Base-by-base conservation (phyloP, 2,113 vertebrate species). In the Pyrgilauda ruficollis region DNA sequence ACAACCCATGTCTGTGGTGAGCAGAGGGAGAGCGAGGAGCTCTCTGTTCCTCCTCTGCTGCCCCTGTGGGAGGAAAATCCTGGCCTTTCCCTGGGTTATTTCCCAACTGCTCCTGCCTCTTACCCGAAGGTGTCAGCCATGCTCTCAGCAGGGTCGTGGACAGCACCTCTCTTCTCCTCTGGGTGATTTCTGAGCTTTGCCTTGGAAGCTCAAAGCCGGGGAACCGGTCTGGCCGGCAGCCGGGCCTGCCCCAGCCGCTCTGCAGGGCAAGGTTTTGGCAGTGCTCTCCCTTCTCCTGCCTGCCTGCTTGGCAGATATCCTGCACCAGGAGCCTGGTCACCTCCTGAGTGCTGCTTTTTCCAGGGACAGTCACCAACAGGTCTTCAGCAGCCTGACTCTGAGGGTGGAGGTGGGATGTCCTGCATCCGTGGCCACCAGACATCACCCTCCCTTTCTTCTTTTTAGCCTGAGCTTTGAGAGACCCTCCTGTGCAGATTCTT, bases 181-280 rank as follows among this genome's bases (percentile, higher is more conserved):
- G 26, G 46, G n/a, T 33, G 72, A 53, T 26, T 91, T 35, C 66
- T 6, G n/a, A 85, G 94, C 41, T 72, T 62, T 2, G 6, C 37
- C 90, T 85, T 82, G 77, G 64, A 84, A 75, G 87, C 87, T 64
- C 46, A 61, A 91, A 95, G 88, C 81, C 73, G 97, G 80, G 61
- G 95, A 97, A 97, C 96, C 75, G 81, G 97, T 97, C 95, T 95
- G 80, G 92, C 86, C 87, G 23, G 89, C 89, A 55, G 95, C 68
- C 1, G 2, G 24, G 49, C 64, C 73, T 89, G 91, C 90, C 90
- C 33, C 39, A 84, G 91, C 26, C 81, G 8, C 35, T 7, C 37
- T 64, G 63, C 59, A 18, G 13, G 6, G 63, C 37, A 55, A 8
- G 52, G 4, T 83, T 67, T 90, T 89, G 95, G 89, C 90, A 90